Conservation (phyloP, 2,113 vertebrate species). For the Buteo buteo region DNA sequence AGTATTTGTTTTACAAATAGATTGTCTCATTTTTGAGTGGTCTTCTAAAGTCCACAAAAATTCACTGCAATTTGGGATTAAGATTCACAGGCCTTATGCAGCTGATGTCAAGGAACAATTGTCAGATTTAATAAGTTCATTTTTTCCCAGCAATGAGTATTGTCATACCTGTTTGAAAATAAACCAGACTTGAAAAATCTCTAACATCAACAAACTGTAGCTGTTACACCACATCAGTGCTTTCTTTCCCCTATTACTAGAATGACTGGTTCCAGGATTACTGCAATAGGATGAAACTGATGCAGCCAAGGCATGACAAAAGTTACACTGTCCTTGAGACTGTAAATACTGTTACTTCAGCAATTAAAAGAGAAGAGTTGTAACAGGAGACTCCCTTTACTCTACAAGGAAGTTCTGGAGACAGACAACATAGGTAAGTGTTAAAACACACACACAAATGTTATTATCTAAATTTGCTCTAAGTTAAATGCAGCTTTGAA, state of each 20-base stretch:
- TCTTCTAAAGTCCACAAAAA: not conserved
- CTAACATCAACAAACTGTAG: not conserved
- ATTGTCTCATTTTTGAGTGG: not conserved
- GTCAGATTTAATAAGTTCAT: not conserved
- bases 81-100: not conserved
- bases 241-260: not conserved
- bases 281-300: not conserved
- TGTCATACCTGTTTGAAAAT: not conserved
- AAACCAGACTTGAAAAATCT: not conserved
- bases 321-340: not conserved
- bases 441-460: not conserved
- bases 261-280: not conserved
- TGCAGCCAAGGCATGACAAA: not conserved
- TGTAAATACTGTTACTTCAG: not conserved
- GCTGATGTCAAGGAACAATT: not conserved
- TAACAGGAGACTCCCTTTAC: not conserved
- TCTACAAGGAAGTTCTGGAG: not conserved
- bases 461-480: not conserved
- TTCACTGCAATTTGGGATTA: not conserved
- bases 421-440: not conserved
- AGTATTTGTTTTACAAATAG: not conserved
- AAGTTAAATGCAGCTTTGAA: not conserved
- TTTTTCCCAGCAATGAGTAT: not conserved
- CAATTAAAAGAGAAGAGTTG: not conserved
- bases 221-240: not conserved